Percentiles rank a stretch among this genome's conserved stretches.
Evolutionary conservation across 2,113 vertebrate genomes (phyloP).

Genomic region (Plecturocebus donacophilus): DNA sequence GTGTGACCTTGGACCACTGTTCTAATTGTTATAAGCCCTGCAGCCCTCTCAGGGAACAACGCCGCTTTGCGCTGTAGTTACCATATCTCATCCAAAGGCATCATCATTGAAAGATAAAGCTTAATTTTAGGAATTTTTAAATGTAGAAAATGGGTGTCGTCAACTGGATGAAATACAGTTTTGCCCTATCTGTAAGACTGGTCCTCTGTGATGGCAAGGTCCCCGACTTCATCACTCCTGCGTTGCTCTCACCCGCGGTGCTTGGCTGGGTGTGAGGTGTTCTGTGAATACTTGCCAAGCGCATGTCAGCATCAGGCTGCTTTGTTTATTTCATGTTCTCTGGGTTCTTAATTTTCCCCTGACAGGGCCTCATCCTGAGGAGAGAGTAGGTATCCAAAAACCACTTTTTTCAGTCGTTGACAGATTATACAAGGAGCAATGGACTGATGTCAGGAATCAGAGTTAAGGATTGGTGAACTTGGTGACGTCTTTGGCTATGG

Average conservation of each 20-base stretch:
- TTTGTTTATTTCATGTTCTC: neutral
- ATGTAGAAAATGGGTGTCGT: neutral
- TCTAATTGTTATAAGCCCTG: neutral
- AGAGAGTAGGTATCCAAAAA: neutral
- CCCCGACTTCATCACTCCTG: neutral
- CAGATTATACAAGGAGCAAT: neutral
- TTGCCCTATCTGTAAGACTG: neutral
- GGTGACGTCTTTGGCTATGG: neutral
- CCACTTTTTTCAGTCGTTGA: neutral
- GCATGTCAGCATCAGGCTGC: accelerated
- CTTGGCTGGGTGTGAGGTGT: no score
- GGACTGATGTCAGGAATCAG: neutral
- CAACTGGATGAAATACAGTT: neutral
- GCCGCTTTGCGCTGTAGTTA: neutral
- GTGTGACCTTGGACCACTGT: neutral
- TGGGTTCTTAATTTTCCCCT: neutral
- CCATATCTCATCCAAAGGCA: neutral
- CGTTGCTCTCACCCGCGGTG: neutral
- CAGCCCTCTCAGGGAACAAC: neutral
- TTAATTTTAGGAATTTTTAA: neutral
- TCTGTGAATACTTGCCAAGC: neutral
- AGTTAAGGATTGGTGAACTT: neutral
- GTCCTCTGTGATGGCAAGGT: neutral
- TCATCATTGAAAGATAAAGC: neutral
- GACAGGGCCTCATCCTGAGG: neutral